These are phyloP conservation scores for Setipinna tenuifilis DNA, from an alignment of 2,797 vertebrate genomes.

Conservation along the genomic window DNA sequence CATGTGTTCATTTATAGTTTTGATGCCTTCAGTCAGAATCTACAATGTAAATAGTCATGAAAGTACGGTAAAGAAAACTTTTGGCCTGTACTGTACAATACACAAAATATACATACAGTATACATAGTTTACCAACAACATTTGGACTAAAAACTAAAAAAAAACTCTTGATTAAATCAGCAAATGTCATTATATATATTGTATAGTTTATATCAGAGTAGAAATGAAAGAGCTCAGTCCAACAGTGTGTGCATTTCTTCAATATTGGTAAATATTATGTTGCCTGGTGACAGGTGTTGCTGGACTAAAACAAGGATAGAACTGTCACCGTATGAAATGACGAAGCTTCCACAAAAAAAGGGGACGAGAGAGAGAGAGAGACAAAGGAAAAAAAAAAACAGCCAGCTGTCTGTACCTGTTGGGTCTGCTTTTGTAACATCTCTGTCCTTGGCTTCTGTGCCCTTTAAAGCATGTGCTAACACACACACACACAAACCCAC, in stretches of 20 bases:
- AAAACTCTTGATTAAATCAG: too few species aligned
- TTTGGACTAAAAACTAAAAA: too few species aligned
- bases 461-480: not conserved
- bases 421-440: not conserved
- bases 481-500: not conserved
- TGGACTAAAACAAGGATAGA: not conserved
- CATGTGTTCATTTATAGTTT: too few species aligned
- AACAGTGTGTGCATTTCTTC: not conserved
- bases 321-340: not conserved
- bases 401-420: slow-evolving; percentile 12
- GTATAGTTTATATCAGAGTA: too few species aligned
- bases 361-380: not conserved
- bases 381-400: not conserved
- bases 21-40: too few species aligned
- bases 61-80: too few species aligned
- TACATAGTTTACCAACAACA: too few species aligned
- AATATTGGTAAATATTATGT: not conserved
- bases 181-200: too few species aligned
- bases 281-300: not conserved
- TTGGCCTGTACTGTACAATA: too few species aligned
- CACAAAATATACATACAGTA: too few species aligned
- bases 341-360: not conserved
- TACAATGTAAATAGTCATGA: too few species aligned
- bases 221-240: not conserved
- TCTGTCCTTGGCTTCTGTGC: not conserved